These are phyloP conservation scores for Coremacera marginata DNA, from an alignment of 2,888 invertebrate species.

Conservation along the genomic window DNA sequence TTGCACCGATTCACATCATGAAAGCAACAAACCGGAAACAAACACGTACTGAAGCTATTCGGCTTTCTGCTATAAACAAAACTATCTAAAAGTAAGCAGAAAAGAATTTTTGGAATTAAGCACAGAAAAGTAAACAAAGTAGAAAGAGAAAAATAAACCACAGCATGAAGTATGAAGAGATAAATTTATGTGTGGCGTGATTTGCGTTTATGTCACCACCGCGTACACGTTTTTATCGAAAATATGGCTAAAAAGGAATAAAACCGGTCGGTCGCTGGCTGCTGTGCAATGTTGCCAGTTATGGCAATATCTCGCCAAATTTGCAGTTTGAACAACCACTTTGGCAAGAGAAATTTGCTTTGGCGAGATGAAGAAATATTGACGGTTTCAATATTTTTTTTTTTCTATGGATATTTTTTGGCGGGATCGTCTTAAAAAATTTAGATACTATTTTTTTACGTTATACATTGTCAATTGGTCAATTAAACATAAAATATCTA, in stretches of 20 bases:
- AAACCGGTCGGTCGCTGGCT: neutral
- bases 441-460: too few relatives aligned
- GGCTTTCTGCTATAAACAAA: too few relatives aligned
- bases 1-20: neutral
- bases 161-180: neutral
- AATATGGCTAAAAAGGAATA: neutral
- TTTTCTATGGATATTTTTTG: too few relatives aligned
- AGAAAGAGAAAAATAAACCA: neutral
- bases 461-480: too few relatives aligned
- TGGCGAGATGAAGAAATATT: too few relatives aligned
- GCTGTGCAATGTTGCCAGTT: too few relatives aligned
- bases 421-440: too few relatives aligned
- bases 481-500: too few relatives aligned
- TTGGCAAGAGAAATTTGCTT: too few relatives aligned
- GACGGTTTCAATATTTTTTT: too few relatives aligned
- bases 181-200: neutral
- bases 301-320: too few relatives aligned
- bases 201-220: neutral
- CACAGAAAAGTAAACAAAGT: neutral
- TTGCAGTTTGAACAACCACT: too few relatives aligned
- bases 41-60: neutral
- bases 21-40: neutral
- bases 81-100: neutral
- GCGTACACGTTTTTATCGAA: neutral
- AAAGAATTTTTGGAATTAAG: neutral